Base-by-base conservation (phyloP, 2,888 invertebrate species). In the Rhyacophila evoluta region DNA sequence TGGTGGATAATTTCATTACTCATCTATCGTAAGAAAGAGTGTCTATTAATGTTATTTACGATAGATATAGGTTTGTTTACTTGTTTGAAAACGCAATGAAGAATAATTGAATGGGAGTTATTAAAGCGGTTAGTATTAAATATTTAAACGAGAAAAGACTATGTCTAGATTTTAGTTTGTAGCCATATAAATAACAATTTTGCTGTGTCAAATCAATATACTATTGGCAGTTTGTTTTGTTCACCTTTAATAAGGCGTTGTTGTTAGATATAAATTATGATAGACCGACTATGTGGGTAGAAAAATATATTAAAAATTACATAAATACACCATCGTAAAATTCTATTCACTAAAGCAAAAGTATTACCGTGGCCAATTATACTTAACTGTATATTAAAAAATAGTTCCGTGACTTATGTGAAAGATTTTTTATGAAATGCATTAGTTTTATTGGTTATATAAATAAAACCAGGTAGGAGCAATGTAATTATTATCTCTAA, bases 251-350 rank as follows among this genome's bases (percentile, higher is more conserved):
- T 55, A 55, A 2, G 55, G 55, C 55, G 55, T 55, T 55, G 19
- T 25, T 55, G 6, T 33, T 4, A 33, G 29, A 33, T 33, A 25
- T 55, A 25, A 55, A 10, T 1, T 55, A 55, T 55, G 25, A 25
- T 25, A 55, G 10, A 55, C 8, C 5, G 5, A 3, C 25, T 25
- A 55, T 55, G 55, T 25, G 55, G 55, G 55, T 19, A 19, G 19
- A 19, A 25, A 4, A 55, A 55, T 19, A 8, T 55, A 55, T 25
- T 8, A 25, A 25, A 10, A 55, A 55, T 55, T 25, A 8, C 10
- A 55, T 55, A 25, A 55, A 55, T 55, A 55, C 55, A 25, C 25
- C 15, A 55, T 55, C 25, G 55, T 55, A 55, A 55, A 55, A 55
- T 55, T n/a, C 55, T 55, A 25, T 55, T 25, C 19, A 25, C 55